Conservation (phyloP, 2,113 vertebrate species). For the Stomatorhinus ivindoensis region DNA sequence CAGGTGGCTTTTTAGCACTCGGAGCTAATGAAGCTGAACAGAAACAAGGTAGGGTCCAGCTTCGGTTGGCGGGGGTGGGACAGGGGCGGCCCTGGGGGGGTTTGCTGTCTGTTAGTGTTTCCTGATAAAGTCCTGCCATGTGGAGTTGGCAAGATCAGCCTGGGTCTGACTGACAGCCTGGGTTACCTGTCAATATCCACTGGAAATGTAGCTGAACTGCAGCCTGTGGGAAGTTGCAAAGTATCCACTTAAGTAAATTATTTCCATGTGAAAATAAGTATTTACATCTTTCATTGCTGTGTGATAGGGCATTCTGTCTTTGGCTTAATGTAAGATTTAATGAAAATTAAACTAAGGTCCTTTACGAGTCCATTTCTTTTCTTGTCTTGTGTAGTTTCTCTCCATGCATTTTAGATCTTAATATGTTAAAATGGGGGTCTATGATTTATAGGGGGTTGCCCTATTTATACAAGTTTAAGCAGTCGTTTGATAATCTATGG, state of each 20-base stretch:
- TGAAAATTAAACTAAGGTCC: not conserved
- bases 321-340: not conserved
- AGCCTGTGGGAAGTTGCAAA: not conserved
- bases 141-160: not conserved
- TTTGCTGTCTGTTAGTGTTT: not conserved
- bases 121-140: not conserved
- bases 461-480: not conserved
- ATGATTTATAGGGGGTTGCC: not conserved
- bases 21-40: constrained; percentile 58
- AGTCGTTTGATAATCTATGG: not conserved
- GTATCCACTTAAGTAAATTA: not conserved
- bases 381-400: not conserved
- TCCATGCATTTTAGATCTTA: not conserved
- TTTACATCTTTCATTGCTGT: not conserved
- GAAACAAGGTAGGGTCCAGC: constrained; percentile 53
- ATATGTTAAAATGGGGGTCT: not conserved
- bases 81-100: not conserved
- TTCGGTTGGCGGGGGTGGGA: not conserved
- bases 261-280: not conserved
- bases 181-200: not conserved
- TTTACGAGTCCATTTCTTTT: not conserved
- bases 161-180: not conserved
- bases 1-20: constrained; percentile 3
- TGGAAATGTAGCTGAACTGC: not conserved
- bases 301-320: not conserved